Conservation (phyloP, 2,888 invertebrate species). For the Platycnemis pennipes region DNA sequence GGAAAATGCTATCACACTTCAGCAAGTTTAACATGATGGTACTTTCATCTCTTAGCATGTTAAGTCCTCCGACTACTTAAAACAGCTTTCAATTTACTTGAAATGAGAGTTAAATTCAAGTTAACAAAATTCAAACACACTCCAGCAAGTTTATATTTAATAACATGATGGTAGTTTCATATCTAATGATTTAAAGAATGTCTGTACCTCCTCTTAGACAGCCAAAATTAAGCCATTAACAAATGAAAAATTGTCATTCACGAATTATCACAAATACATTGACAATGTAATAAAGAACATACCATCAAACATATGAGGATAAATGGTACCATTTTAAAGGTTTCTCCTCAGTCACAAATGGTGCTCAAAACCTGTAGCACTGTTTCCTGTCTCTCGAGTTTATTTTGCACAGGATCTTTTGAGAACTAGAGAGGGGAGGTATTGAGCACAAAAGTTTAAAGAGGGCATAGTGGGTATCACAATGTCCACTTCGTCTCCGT, state of each 20-base stretch:
- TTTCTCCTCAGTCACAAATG: constrained; percentile 50
- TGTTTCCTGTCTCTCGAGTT: constrained; percentile 41
- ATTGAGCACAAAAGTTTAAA: constrained; percentile 20
- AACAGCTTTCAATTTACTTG: neutral
- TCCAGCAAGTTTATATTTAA: neutral
- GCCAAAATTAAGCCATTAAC: neutral
- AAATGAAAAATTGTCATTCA: constrained; percentile 25
- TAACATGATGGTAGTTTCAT: neutral
- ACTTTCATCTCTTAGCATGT: neutral
- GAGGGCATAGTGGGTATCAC: constrained; percentile 39
- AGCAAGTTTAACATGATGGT: neutral
- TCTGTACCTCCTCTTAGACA: neutral
- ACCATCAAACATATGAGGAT: constrained; percentile 52
- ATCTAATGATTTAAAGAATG: neutral
- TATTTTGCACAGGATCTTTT: constrained; percentile 21
- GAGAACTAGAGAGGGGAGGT: neutral
- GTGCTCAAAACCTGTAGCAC: constrained; percentile 44
- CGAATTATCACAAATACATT: constrained; percentile 38
- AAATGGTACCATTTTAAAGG: constrained; percentile 40
- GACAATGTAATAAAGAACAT: constrained; percentile 55
- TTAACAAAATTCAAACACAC: neutral
- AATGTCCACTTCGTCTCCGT: constrained; percentile 52
- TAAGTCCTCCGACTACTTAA: neutral
- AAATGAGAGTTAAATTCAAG: neutral
- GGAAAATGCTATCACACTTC: neutral